Evolutionary conservation across 2,888 invertebrate species (phyloP).

Genomic region (Abscondita cerata): DNA sequence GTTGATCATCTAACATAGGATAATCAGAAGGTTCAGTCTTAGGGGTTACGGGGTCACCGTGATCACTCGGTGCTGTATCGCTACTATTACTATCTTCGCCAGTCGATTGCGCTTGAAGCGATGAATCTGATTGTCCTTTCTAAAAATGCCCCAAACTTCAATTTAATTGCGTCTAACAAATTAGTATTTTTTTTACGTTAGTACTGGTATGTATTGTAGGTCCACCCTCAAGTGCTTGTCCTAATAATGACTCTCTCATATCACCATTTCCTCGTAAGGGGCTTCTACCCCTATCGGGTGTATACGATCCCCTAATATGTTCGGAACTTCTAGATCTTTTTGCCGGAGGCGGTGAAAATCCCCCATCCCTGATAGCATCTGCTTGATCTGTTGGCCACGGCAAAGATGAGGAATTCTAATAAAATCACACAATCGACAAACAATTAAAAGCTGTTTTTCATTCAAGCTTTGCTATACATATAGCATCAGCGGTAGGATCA

Average conservation of each 20-base stretch:
- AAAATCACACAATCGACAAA: neutral
- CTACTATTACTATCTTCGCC: constrained; percentile 87
- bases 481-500: too few species aligned
- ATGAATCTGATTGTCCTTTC: constrained; percentile 66
- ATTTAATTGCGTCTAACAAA: neutral
- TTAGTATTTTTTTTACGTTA: constrained; percentile 34
- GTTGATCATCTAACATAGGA: constrained; percentile 68
- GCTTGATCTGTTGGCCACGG: constrained; percentile 67
- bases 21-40: constrained; percentile 79
- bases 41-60: constrained; percentile 70
- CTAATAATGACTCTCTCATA: constrained; percentile 74
- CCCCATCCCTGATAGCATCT: constrained; percentile 61
- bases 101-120: constrained; percentile 71
- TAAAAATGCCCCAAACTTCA: constrained; percentile 40
- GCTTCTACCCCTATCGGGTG: constrained; percentile 62
- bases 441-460: neutral
- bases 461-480: too few species aligned
- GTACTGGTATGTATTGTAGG: constrained; percentile 70
- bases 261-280: constrained; percentile 71
- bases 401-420: constrained; percentile 65
- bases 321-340: constrained; percentile 76
- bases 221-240: constrained; percentile 79
- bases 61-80: constrained; percentile 79
- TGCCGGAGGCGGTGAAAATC: constrained; percentile 69
- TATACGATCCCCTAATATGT: constrained; percentile 55